Evolutionary conservation across 2,797 vertebrate genomes (phyloP).

Genomic region (Fundulus diaphanus): DNA sequence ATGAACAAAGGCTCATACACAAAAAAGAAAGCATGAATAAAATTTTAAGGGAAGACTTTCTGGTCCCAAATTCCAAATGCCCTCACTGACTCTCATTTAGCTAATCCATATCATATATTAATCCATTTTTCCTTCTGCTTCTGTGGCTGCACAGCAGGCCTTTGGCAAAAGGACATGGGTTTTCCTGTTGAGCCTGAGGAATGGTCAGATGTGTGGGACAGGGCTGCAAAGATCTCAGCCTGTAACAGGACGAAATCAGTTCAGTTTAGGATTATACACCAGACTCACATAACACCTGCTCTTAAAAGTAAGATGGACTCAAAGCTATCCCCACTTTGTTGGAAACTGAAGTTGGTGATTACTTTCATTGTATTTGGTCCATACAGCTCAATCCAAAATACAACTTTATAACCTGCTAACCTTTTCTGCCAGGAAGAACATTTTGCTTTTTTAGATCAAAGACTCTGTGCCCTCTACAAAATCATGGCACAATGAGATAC

Average conservation of each 20-base stretch:
- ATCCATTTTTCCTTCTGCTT: background rate
- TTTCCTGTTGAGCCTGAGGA: no score
- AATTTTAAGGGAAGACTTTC: background rate
- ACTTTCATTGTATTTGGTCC: background rate
- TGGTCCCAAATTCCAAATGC: background rate
- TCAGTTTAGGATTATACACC: no score
- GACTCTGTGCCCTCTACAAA: no score
- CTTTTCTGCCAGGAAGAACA: background rate
- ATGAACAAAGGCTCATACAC: background rate
- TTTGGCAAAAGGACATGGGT: background rate
- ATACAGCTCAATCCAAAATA: background rate
- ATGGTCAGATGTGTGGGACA: no score
- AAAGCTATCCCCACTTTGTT: no score
- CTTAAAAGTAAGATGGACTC: no score
- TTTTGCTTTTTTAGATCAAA: background rate
- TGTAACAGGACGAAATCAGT: no score
- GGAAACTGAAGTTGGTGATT: no score
- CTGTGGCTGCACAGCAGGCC: no score
- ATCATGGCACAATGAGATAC: no score
- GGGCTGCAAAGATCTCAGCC: background rate
- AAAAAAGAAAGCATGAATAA: background rate
- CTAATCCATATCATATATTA: background rate
- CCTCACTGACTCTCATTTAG: background rate
- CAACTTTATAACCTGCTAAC: background rate
- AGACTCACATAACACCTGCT: no score